Conservation (phyloP, 2,888 invertebrate genomes). For the Drosophila mayaguana region DNA sequence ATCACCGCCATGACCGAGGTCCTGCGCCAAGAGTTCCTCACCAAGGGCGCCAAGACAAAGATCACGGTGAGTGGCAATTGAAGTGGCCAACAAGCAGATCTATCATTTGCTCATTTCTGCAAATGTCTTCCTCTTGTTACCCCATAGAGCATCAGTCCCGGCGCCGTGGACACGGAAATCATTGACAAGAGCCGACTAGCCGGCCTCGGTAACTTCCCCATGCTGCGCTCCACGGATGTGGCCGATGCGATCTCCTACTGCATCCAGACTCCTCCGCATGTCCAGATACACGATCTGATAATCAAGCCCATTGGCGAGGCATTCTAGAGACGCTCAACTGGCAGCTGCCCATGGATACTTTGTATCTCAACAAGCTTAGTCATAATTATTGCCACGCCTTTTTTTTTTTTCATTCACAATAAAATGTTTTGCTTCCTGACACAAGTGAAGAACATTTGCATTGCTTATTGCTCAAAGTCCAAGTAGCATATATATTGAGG, state of each 20-base stretch:
- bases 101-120: neutral
- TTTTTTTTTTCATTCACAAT: conserved; percentile 3
- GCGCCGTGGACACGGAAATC: conserved; percentile 78
- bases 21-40: conserved; percentile 82
- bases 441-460: neutral
- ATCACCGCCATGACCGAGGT: conserved; percentile 83
- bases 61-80: conserved; percentile 66
- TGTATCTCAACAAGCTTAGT: neutral
- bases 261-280: conserved; percentile 77
- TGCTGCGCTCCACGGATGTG: conserved; percentile 71
- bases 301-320: conserved; percentile 77
- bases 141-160: conserved; percentile 81
- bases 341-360: neutral
- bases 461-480: neutral
- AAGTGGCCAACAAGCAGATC: too few species aligned
- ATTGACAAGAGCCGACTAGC: fast-evolving
- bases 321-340: conserved; percentile 30
- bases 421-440: neutral
- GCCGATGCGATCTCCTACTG: conserved; percentile 78
- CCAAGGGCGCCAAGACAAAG: conserved; percentile 72
- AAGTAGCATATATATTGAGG: too few species aligned
- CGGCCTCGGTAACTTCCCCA: neutral
- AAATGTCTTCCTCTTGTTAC: neutral
- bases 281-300: conserved; percentile 77
- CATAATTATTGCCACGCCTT: neutral